Evolutionary conservation across 2,797 vertebrate species (phyloP), one percentile per base, ranked within the genome.

Genomic region (Lepus townsendii): DNA sequence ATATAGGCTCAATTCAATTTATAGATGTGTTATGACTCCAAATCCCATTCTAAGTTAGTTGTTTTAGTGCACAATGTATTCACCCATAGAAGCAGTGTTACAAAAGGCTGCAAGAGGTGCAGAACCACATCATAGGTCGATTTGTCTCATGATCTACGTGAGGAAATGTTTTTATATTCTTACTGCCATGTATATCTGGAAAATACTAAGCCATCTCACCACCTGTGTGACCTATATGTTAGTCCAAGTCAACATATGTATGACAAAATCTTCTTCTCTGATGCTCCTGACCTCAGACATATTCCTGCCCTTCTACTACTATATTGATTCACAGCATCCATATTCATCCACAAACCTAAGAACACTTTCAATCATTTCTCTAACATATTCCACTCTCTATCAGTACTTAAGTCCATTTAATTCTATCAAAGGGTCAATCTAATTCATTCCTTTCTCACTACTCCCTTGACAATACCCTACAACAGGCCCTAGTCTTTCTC

Each of bases 1-100:
- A 73, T 88, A 79, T 19, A 84, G 3, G n/a, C 42, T 35, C n/a
- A 85, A 30, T 88, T 5, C 30, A 86, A 76, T 47, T 89, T 89
- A 30, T 32, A 92, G 69, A 54, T 79, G 47, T 30, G 38, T 50
- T 83, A 73, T 88, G 42, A n/a, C 8, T 27, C 24, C 11, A 80
- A 27, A 54, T 62, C 32, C 75, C 32, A 54, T 68, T 90, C 30
- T 92, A 66, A 79, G 26, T 50, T 50, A 57, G 66, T n/a, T 66
- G 19, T 84, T 89, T 62, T 78, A 65, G 65, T 24, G 88, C 57
- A 60, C 8, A 35, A 72, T 57, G 17, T 35, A 10, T 38, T 84
- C 1, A 2, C 14, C 14, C 66, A 79, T 22, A n/a, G 63, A 80
- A 90, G 19, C 19, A 69, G 27, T 62, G 22, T 75, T 76, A 69